Evolutionary conservation across 2,888 invertebrate species (phyloP).

Genomic region (Meta bourneti): DNA sequence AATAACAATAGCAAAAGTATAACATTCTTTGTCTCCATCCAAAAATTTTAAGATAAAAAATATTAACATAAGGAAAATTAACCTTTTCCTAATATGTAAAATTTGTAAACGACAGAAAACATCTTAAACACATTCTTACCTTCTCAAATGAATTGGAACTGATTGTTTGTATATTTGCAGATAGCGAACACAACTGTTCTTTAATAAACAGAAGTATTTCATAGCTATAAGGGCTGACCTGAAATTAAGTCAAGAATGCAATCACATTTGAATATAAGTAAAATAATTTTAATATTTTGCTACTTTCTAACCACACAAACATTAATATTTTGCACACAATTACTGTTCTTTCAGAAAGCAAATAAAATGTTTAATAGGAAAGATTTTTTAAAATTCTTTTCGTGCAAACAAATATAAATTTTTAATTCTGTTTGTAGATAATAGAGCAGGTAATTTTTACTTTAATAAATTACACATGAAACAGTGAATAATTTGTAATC

Average conservation of each 20-base stretch:
- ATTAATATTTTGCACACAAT: no score
- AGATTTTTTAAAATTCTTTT: neutral
- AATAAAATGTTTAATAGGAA: neutral
- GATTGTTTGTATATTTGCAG: slow-evolving; percentile 38
- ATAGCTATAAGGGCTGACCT: slow-evolving; percentile 60
- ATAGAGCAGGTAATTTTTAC: neutral
- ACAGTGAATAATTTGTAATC: no score
- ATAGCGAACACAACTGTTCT: slow-evolving; percentile 32
- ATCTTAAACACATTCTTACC: slow-evolving; percentile 8
- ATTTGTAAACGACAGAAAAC: no score
- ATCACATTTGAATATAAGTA: neutral
- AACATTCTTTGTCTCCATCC: no score
- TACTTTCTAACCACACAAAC: no score
- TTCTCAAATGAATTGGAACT: slow-evolving; percentile 25
- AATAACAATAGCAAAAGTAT: no score
- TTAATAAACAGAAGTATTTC: slow-evolving; percentile 58
- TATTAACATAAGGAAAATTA: no score
- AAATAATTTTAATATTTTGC: neutral
- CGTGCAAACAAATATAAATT: neutral
- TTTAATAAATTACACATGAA: no score
- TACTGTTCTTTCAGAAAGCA: neutral
- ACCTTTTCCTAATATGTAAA: no score
- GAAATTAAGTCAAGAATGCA: neutral
- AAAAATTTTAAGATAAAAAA: no score
- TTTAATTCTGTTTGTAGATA: no score